Percentiles rank a stretch among this genome's conserved stretches.
Conservation (phyloP, 2,113 vertebrate species). For the Callocephalon fimbriatum region DNA sequence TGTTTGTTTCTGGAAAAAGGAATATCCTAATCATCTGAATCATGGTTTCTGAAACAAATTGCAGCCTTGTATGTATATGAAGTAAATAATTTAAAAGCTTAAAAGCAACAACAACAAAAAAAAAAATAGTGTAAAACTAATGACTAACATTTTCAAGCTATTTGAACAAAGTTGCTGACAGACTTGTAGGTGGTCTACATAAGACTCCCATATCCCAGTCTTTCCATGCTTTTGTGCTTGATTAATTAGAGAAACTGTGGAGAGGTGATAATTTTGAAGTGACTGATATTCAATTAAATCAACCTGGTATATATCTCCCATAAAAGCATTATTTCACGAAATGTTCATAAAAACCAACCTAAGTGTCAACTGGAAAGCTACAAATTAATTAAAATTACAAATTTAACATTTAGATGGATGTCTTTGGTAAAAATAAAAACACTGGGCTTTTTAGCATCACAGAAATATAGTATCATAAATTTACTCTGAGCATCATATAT, state of each 20-base stretch:
- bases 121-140: neutral
- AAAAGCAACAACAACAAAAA: neutral
- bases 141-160: neutral
- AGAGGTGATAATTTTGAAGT: neutral
- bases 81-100: neutral
- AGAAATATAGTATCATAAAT: neutral
- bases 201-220: neutral
- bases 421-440: neutral
- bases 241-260: neutral
- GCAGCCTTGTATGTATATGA: neutral
- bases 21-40: neutral
- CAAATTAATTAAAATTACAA: neutral
- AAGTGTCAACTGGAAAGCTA: neutral
- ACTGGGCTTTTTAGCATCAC: neutral
- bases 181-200: neutral
- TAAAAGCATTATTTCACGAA: neutral
- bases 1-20: neutral
- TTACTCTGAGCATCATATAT: slow-evolving; percentile 3
- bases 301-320: neutral
- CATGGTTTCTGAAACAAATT: neutral
- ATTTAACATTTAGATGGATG: neutral
- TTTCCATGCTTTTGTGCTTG: neutral
- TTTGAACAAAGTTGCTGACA: neutral
- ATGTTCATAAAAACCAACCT: neutral
- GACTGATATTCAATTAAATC: slow-evolving; percentile 22